Percentiles rank a stretch among this genome's conserved stretches.
Conservation (phyloP, 1,140 invertebrate genomes). For the Teleogryllus occipitalis region DNA sequence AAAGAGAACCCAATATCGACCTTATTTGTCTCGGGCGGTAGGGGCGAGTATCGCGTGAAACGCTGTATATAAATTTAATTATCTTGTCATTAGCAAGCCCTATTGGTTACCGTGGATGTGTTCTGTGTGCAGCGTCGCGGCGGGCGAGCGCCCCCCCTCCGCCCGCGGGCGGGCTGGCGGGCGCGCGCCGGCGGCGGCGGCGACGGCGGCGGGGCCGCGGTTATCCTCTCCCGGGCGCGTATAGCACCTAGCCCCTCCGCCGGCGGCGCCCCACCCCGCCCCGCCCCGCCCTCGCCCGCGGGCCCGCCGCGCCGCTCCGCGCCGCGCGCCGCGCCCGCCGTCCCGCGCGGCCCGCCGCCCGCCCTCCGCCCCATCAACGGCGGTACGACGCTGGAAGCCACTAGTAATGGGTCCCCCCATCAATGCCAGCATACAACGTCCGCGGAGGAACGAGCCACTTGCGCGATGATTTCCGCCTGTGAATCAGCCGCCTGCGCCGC, state of each 20-base stretch:
- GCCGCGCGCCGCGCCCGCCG: neutral
- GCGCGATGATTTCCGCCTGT: constrained; percentile 18
- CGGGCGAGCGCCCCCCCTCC: neutral
- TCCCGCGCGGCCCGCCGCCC: neutral
- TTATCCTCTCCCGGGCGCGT: constrained; percentile 12
- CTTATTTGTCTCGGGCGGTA: constrained; percentile 9
- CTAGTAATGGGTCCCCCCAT: constrained; percentile 15
- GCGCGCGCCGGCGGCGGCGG: neutral
- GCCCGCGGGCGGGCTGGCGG: neutral
- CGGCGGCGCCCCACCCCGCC: neutral
- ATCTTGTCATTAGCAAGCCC: constrained; percentile 20
- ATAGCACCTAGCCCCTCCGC: neutral
- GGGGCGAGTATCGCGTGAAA: constrained; percentile 16
- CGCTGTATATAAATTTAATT: constrained; percentile 21
- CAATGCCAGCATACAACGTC: constrained; percentile 2
- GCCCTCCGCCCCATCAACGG: neutral
- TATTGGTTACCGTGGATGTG: constrained; percentile 17
- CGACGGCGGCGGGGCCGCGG: constrained; percentile 7
- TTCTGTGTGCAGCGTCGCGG: neutral
- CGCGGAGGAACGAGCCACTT: constrained; percentile 8
- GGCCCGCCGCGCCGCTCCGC: neutral
- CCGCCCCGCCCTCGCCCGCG: neutral
- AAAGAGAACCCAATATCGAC: constrained; percentile 19
- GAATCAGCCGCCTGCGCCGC: constrained; percentile 7
- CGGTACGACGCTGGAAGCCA: constrained; percentile 9